These are phyloP conservation scores for Phalanger gymnotis DNA, from an alignment of 2,797 vertebrate genomes.

Conservation along the genomic window DNA sequence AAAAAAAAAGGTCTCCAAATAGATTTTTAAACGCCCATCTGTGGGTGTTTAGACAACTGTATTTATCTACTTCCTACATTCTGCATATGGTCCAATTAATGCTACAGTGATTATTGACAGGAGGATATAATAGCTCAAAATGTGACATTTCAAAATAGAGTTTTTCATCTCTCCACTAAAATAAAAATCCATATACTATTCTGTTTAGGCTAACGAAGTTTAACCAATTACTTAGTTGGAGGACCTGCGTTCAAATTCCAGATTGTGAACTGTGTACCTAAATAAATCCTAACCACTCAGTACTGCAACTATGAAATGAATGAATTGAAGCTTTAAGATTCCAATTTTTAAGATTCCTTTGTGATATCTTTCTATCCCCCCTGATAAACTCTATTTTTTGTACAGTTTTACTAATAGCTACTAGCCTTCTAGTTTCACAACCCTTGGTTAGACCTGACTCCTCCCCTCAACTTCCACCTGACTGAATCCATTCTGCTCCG, in stretches of 20 bases:
- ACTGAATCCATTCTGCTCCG: background rate
- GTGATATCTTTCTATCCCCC: background rate
- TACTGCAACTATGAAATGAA: background rate
- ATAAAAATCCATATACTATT: background rate
- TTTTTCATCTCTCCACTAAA: background rate
- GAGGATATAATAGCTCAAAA: slow-evolving; percentile 3
- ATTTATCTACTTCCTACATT: background rate
- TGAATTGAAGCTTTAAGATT: background rate
- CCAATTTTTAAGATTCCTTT: background rate
- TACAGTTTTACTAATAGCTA: background rate
- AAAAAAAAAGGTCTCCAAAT: background rate
- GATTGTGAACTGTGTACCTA: background rate
- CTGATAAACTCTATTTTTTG: background rate
- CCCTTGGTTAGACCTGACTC: background rate
- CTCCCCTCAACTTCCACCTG: background rate
- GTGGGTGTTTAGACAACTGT: slow-evolving; percentile 1
- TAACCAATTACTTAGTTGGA: background rate
- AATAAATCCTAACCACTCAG: background rate
- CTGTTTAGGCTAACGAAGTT: background rate
- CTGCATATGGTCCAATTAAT: slow-evolving; percentile 4
- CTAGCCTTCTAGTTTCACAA: background rate
- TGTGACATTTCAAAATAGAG: background rate
- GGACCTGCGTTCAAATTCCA: background rate
- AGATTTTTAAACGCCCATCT: background rate
- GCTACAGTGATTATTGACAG: background rate